phyloP scores from a whole-genome alignment of 2,888 invertebrate genomes.

The Chrysotoxum bicinctum region DNA sequence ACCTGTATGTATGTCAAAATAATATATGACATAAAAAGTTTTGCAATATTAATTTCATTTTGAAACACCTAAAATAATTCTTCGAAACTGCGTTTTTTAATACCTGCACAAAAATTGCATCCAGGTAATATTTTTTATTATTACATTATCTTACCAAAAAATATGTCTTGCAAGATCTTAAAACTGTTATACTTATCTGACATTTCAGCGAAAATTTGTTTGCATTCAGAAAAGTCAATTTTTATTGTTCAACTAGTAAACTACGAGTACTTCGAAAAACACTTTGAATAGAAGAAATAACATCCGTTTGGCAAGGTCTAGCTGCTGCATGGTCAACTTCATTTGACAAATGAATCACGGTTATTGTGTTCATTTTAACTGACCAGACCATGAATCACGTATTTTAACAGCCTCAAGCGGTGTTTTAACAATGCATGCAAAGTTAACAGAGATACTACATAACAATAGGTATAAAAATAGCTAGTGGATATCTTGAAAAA shows the following conservation, averaged over 20 bases:
- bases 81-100: too few relatives aligned
- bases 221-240: neutral
- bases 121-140: too few relatives aligned
- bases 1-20: too few relatives aligned
- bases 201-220: too few relatives aligned
- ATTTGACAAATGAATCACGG: constrained; percentile 1
- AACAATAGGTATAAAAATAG: neutral
- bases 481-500: too few relatives aligned
- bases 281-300: neutral
- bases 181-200: too few relatives aligned
- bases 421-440: constrained; percentile 15
- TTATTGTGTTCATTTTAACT: constrained; percentile 1
- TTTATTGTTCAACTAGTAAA: neutral
- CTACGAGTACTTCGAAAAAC: neutral
- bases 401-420: constrained; percentile 4
- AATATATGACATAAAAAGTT: too few relatives aligned
- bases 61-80: too few relatives aligned
- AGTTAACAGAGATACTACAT: neutral
- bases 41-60: too few relatives aligned
- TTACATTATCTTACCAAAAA: too few relatives aligned
- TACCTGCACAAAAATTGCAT: too few relatives aligned
- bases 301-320: constrained; percentile 23
- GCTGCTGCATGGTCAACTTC: neutral
- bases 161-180: too few relatives aligned
- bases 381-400: neutral